phyloP scores from a whole-genome alignment of 2,888 invertebrate genomes.

The Agrochola lota region DNA sequence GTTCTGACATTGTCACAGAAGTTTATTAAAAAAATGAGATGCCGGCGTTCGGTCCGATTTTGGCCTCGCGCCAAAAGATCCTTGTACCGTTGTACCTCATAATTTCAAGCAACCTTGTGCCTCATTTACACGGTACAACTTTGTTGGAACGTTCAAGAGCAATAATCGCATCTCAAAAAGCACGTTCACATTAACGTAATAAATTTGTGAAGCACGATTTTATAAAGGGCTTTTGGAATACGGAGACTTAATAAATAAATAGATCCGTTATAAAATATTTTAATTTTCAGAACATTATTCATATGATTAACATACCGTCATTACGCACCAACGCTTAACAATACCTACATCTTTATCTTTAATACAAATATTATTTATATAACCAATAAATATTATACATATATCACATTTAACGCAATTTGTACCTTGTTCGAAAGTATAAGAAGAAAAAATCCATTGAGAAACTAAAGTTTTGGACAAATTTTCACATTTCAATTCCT shows the following conservation, averaged over 20 bases:
- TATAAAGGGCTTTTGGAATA: neutral
- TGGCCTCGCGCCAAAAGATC: too few species aligned
- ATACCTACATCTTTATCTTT: conserved; percentile 63
- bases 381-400: conserved; percentile 73
- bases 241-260: conserved; percentile 9
- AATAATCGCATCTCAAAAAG: too few species aligned
- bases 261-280: conserved; percentile 57
- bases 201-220: neutral
- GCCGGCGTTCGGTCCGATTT: too few species aligned
- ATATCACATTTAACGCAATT: conserved; percentile 83
- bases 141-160: too few species aligned
- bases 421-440: conserved; percentile 77
- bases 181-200: too few species aligned
- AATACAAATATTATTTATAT: conserved; percentile 67
- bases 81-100: too few species aligned
- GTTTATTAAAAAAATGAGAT: too few species aligned
- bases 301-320: conserved; percentile 60
- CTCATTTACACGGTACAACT: too few species aligned
- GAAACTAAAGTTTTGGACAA: conserved; percentile 6
- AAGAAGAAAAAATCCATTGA: conserved; percentile 35
- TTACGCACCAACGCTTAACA: conserved; percentile 62
- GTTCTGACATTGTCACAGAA: too few species aligned
- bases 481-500: neutral
- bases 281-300: conserved; percentile 66
- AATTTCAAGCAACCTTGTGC: too few species aligned